Conservation (phyloP, 2,888 invertebrate species). For the Blastobasis lacticolella region DNA sequence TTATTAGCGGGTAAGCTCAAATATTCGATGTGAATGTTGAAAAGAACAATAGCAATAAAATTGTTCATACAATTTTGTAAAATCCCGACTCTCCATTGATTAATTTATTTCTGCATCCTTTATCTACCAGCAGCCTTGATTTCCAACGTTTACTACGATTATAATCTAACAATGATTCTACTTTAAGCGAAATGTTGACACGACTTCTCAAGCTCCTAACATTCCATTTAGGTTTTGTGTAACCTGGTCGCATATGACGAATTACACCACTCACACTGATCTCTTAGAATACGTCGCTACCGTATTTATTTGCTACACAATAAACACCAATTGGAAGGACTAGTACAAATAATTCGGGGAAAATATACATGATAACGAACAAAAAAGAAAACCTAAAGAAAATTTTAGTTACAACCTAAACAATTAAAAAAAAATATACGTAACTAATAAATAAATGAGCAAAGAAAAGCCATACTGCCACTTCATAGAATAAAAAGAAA, state of each 20-base stretch:
- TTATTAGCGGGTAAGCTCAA: neutral
- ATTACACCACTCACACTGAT: neutral
- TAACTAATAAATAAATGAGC: too few species aligned
- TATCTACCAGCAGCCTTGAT: constrained; percentile 50
- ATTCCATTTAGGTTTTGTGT: neutral
- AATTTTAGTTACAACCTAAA: too few species aligned
- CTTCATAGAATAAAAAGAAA: too few species aligned
- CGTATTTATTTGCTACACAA: neutral
- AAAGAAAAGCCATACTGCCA: too few species aligned
- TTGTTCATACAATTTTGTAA: neutral
- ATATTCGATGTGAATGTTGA: neutral
- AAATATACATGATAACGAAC: constrained; percentile 11
- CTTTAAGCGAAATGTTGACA: constrained; percentile 15
- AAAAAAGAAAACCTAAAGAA: too few species aligned
- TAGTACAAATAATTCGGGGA: constrained; percentile 27
- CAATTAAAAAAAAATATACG: too few species aligned
- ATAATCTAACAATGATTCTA: constrained; percentile 31
- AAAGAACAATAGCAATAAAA: too few species aligned
- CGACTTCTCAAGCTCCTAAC: constrained; percentile 8
- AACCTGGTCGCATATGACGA: neutral
- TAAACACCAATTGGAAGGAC: constrained; percentile 16
- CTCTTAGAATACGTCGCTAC: too few species aligned
- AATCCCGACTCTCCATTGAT: neutral
- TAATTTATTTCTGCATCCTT: constrained; percentile 11
- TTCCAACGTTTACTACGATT: constrained; percentile 30